Evolutionary conservation across 1,140 invertebrate genomes (phyloP).

Genomic region (Berghia stephanieae): DNA sequence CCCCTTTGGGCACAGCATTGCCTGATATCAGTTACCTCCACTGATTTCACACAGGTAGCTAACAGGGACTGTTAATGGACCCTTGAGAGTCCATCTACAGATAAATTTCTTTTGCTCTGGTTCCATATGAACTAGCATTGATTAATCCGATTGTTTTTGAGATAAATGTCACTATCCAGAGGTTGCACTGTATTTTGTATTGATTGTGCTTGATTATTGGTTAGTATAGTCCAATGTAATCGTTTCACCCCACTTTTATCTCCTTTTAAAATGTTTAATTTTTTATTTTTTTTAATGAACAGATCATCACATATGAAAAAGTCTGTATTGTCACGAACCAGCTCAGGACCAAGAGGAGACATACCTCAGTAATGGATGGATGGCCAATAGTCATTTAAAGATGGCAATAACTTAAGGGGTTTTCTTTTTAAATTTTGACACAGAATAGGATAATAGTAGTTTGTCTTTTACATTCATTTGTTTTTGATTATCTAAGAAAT

Average conservation of each 20-base stretch:
- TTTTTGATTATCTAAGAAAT: too few species aligned
- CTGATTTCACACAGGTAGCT: too few species aligned
- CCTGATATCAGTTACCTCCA: too few species aligned
- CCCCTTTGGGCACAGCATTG: too few species aligned
- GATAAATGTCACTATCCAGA: not conserved
- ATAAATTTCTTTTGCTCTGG: not conserved
- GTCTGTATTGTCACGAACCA: not conserved
- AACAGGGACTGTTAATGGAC: too few species aligned
- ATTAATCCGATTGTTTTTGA: not conserved
- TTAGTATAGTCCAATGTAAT: not conserved
- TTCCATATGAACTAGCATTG: not conserved
- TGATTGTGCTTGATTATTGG: not conserved
- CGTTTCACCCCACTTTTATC: not conserved
- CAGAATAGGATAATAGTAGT: too few species aligned
- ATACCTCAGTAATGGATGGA: conserved; percentile 10
- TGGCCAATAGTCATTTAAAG: too few species aligned
- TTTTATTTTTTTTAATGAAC: not conserved
- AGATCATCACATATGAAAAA: conserved; percentile 27
- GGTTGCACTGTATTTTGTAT: not conserved
- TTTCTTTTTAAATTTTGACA: too few species aligned
- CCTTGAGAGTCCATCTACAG: too few species aligned
- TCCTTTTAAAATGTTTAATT: not conserved
- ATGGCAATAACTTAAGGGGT: too few species aligned
- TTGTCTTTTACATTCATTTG: too few species aligned
- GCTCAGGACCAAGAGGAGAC: conserved; percentile 1